Evolutionary conservation across 2,113 vertebrate species (phyloP).

Genomic region (Mohoua ochrocephala): DNA sequence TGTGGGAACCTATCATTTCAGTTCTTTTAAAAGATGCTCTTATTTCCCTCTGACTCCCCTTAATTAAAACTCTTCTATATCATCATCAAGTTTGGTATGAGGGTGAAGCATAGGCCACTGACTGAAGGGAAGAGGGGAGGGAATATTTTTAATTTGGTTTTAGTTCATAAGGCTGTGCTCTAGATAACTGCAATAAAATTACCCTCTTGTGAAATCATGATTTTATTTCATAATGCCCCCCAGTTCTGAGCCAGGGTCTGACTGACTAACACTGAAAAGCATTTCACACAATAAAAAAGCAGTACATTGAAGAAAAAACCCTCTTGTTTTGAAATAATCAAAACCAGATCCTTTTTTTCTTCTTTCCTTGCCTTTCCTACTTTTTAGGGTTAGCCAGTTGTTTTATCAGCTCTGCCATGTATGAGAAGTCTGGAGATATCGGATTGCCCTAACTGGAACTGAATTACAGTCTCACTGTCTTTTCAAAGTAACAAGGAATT

Average conservation of each 20-base stretch:
- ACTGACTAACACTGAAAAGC: background rate
- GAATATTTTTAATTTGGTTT: background rate
- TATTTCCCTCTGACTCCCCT: background rate
- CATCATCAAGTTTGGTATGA: background rate
- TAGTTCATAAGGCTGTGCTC: background rate
- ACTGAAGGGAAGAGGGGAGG: background rate
- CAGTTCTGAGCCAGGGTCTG: background rate
- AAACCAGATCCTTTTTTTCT: background rate
- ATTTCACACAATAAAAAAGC: background rate
- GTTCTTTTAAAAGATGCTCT: background rate
- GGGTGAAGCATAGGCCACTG: background rate
- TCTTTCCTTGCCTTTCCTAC: background rate
- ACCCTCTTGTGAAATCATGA: background rate
- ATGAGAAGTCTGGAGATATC: background rate
- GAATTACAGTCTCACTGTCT: background rate
- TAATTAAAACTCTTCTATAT: background rate
- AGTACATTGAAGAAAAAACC: background rate
- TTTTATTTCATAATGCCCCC: background rate
- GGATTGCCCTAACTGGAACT: background rate
- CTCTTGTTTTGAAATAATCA: background rate
- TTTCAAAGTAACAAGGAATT: background rate
- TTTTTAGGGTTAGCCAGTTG: background rate
- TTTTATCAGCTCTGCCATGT: background rate
- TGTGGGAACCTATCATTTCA: background rate
- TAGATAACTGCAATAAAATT: background rate